Evolutionary conservation across 2,797 vertebrate species (phyloP), one percentile per base, ranked within the genome.

Genomic region (Enteromius argenteus): DNA sequence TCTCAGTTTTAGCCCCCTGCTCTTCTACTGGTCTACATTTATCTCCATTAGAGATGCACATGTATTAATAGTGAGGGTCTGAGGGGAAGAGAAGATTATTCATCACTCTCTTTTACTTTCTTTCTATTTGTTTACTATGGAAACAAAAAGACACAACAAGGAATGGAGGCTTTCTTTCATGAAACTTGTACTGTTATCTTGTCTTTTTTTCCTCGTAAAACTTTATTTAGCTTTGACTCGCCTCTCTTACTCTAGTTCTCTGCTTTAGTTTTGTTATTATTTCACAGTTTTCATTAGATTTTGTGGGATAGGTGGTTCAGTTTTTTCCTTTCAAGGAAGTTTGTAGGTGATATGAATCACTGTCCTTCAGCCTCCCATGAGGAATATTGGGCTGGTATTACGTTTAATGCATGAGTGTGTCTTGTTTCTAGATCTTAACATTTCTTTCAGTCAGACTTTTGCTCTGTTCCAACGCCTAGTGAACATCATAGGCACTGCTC

Each of bases 11-110:
- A 42, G 58, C 23, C 83, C 49, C 27, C 42, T 76, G 69, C 69
- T 76, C 75, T 62, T 81, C 42, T 73, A 76, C 72, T 51, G 76
- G 66, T 58, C 58, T 21, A 44, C 82, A 80, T 87, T 86, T 82
- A 86, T 87, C 86, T 86, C 82, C 79, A 85, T 86, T 87, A 86
- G 71, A 84, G 46, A 81, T 84, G 75, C 72, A 82, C 35, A 62
- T 75, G 75, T 87, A 83, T 86, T 85, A 87, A 82, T 78, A 85
- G 81, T 77, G 72, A 75, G 71, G 71, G 78, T 82, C 84, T 83
- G 68, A 76, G 71, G 64, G 49, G 53, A 21, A 77, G 58, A 17
- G 72, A 78, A 32, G 35, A 60, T 75, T 15, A 51, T 69, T 75
- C 74, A 62, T 32, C 7, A 44, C 74, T 37, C 14, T 60, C 72